A percentile compares a stretch with the other conserved stretches of the same genome.
These are phyloP conservation scores for Isichthys henryi DNA, from an alignment of 2,113 vertebrate species.

Conservation along the genomic window DNA sequence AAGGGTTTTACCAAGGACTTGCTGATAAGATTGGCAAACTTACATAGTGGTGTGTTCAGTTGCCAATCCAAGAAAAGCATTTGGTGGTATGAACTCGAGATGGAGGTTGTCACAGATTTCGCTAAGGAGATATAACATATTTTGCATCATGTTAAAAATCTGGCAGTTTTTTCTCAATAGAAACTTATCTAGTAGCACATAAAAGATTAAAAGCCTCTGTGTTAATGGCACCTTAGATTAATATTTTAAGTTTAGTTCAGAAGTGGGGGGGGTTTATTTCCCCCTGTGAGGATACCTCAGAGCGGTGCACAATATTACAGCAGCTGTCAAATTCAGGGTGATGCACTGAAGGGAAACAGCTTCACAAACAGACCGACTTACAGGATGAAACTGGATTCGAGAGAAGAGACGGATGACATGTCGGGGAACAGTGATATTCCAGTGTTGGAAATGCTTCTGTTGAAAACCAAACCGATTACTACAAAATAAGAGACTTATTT, in stretches of 20 bases:
- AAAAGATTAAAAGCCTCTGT: not conserved
- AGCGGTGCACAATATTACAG: not conserved
- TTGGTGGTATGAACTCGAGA: slow-evolving; percentile 68
- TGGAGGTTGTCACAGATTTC: slow-evolving; percentile 79
- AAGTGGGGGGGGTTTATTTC: not conserved
- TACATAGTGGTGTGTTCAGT: slow-evolving; percentile 72
- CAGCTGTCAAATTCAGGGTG: not conserved
- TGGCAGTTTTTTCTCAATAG: not conserved
- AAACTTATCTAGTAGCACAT: not conserved
- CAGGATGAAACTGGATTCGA: slow-evolving; percentile 74
- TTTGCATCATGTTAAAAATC: not conserved
- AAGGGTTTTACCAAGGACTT: not conserved
- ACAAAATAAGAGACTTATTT: not conserved
- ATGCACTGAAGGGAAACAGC: not conserved
- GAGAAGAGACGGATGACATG: slow-evolving; percentile 68
- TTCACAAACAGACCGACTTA: slow-evolving; percentile 57
- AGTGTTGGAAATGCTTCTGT: slow-evolving; percentile 80
- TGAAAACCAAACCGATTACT: slow-evolving; percentile 15
- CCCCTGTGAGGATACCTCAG: not conserved
- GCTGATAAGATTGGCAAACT: slow-evolving; percentile 43
- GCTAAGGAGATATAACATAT: slow-evolving; percentile 41
- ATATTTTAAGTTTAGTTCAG: not conserved
- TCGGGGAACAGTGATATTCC: slow-evolving; percentile 73
- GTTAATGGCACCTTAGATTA: not conserved
- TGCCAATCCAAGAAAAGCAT: slow-evolving; percentile 73